phyloP scores from a whole-genome alignment of 1,140 invertebrate genomes.

The Zaprionus ornatus region DNA sequence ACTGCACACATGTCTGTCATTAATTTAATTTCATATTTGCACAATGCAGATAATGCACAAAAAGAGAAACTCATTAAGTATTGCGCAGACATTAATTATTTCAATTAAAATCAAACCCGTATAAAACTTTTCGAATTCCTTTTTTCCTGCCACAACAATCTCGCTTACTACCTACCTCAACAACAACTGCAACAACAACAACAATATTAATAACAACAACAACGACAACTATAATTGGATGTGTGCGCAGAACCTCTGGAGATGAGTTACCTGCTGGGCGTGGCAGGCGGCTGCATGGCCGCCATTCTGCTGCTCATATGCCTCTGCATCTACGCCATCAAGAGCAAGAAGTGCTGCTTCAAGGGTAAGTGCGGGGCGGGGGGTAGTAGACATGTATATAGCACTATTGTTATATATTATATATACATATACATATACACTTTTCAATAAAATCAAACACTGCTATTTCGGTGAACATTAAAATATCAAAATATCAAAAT shows the following conservation, averaged over 20 bases:
- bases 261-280: slow-evolving; percentile 87
- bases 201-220: slow-evolving; percentile 25
- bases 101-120: slow-evolving; percentile 62
- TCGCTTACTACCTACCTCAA: neutral
- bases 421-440: too few species aligned
- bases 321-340: slow-evolving; percentile 86
- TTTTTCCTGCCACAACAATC: slow-evolving; percentile 61
- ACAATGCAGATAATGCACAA: slow-evolving; percentile 20
- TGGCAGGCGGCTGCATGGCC: slow-evolving; percentile 86
- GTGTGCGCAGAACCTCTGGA: slow-evolving; percentile 86
- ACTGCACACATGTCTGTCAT: slow-evolving; percentile 3
- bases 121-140: slow-evolving; percentile 60
- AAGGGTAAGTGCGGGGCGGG: slow-evolving; percentile 85
- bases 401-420: too few species aligned
- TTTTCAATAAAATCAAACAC: too few species aligned
- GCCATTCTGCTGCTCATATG: slow-evolving; percentile 86
- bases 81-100: slow-evolving; percentile 40
- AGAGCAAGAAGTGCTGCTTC: slow-evolving; percentile 88
- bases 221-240: slow-evolving; percentile 17
- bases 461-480: too few species aligned
- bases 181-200: slow-evolving; percentile 23
- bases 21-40: slow-evolving; percentile 36
- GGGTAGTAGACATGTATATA: too few species aligned
- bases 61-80: slow-evolving; percentile 37
- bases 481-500: too few species aligned